Conservation (phyloP, 2,797 vertebrate species). For the Dicrostonyx torquatus region DNA sequence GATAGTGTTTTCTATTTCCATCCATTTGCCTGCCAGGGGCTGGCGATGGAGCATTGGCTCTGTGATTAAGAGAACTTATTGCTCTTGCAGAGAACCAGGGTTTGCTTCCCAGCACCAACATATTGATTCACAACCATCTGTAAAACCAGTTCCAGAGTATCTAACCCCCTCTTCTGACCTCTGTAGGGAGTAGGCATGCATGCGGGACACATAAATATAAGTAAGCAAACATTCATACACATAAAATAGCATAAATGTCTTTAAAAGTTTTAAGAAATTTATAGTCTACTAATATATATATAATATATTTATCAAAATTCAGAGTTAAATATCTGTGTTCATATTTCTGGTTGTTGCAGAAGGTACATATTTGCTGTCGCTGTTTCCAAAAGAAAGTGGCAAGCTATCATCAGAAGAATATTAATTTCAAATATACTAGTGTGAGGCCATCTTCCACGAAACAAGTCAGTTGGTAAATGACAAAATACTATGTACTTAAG, state of each 20-base stretch:
- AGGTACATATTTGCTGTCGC: background rate
- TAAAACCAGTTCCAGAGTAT: background rate
- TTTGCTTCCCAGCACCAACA: background rate
- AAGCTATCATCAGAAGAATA: conserved; percentile 10
- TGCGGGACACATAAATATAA: background rate
- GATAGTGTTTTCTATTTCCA: too few species aligned
- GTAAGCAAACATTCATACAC: background rate
- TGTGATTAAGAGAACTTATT: background rate
- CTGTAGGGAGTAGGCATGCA: background rate
- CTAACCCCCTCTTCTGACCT: background rate
- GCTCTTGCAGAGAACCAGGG: background rate
- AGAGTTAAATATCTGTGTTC: conserved; percentile 32
- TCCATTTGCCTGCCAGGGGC: background rate
- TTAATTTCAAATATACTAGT: conserved; percentile 48
- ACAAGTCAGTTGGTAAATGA: conserved; percentile 22
- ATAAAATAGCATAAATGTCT: background rate
- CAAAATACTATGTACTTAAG: conserved; percentile 42
- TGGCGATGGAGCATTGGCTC: background rate
- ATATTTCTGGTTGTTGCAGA: background rate
- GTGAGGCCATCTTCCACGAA: conserved; percentile 31
- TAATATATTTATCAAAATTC: conserved; percentile 8
- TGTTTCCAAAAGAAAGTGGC: conserved; percentile 31
- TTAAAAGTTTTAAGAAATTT: background rate
- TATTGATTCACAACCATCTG: background rate
- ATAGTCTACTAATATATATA: background rate